Conservation (phyloP, 2,113 vertebrate species). For the Microtus richardsoni region DNA sequence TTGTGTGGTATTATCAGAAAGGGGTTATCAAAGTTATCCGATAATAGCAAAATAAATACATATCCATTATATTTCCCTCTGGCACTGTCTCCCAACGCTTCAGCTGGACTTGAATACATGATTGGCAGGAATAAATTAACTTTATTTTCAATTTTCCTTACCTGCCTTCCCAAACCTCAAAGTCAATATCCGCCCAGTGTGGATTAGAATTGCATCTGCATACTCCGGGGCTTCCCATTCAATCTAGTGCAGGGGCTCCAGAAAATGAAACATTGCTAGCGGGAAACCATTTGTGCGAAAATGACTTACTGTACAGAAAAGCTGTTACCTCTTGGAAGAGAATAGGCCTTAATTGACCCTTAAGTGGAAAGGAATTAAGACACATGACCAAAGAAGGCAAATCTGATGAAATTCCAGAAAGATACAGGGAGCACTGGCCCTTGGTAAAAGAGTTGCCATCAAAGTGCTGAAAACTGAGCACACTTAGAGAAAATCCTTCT, state of each 20-base stretch:
- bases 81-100: neutral
- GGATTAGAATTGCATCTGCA: neutral
- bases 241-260: neutral
- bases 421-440: neutral
- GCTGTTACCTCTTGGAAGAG: neutral
- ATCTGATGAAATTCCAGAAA: neutral
- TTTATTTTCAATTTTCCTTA: neutral
- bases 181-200: neutral
- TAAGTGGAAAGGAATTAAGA: neutral
- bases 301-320: neutral
- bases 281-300: neutral
- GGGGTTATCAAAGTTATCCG: neutral
- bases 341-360: neutral
- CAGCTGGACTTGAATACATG: neutral
- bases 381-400: neutral
- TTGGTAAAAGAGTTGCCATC: neutral
- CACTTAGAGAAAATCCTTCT: neutral
- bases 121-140: neutral
- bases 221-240: neutral
- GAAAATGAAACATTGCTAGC: neutral
- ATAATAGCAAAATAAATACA: constrained; percentile 15
- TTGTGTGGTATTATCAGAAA: constrained; percentile 10
- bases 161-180: neutral
- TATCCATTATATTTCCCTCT: neutral
- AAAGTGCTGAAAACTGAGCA: neutral